Conservation (phyloP, 2,113 vertebrate species). For the Onychostoma macrolepis region DNA sequence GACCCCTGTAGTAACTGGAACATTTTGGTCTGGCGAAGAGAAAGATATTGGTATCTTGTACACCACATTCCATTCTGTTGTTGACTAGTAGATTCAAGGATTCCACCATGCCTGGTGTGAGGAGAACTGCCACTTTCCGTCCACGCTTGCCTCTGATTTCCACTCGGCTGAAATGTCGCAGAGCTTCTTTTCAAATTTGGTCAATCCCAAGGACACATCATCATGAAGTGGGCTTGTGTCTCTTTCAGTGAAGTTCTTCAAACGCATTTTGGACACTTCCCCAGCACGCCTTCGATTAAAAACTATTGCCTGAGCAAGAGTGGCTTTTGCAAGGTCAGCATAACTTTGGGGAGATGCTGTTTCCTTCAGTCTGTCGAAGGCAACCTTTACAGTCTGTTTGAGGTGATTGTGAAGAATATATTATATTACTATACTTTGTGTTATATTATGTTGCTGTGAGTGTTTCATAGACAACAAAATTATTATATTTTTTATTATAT, state of each 20-base stretch:
- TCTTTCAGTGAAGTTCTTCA: slow-evolving; percentile 30
- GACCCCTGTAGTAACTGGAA: slow-evolving; percentile 5
- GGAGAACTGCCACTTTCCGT: slow-evolving; percentile 31
- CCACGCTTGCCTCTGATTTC: slow-evolving; percentile 48
- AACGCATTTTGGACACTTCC: slow-evolving; percentile 47
- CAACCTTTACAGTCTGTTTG: slow-evolving; percentile 11
- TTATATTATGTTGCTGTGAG: too few species aligned
- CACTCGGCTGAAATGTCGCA: slow-evolving; percentile 39
- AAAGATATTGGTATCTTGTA: slow-evolving; percentile 1
- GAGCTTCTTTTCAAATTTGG: slow-evolving; percentile 45
- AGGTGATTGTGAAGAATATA: slow-evolving; percentile 41
- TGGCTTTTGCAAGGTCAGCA: slow-evolving; percentile 27
- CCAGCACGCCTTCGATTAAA: slow-evolving; percentile 48
- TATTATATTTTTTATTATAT: too few species aligned
- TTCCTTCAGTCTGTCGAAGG: slow-evolving; percentile 25
- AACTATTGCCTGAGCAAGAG: slow-evolving; percentile 32
- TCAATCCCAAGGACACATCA: slow-evolving; percentile 36
- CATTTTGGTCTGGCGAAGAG: slow-evolving; percentile 23
- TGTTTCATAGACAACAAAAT: too few species aligned
- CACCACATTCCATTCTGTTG: slow-evolving; percentile 30
- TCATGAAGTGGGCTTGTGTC: slow-evolving; percentile 40
- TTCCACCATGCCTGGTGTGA: slow-evolving; percentile 36
- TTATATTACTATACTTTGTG: too few species aligned
- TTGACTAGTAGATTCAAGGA: slow-evolving; percentile 6
- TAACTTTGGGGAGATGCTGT: slow-evolving; percentile 19